These are phyloP conservation scores for Atrina japonica DNA, from an alignment of 2,888 invertebrate species.

Conservation along the genomic window DNA sequence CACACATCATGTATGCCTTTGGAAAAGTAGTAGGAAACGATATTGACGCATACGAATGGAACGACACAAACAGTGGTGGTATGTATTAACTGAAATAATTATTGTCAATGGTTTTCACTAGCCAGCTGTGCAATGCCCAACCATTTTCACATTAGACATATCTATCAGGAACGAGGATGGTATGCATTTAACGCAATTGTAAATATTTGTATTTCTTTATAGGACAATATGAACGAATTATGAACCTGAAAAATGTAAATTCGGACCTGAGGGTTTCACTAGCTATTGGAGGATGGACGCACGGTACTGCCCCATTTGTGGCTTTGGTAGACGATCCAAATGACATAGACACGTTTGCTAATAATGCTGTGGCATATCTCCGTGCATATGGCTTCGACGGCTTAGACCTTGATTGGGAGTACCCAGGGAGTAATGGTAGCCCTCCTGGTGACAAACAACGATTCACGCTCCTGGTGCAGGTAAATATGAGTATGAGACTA, in stretches of 20 bases:
- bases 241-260: slow-evolving; percentile 27
- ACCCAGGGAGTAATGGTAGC: slow-evolving; percentile 83
- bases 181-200: too few relatives aligned
- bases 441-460: slow-evolving; percentile 61
- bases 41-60: slow-evolving; percentile 94
- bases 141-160: neutral
- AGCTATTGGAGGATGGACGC: slow-evolving; percentile 96
- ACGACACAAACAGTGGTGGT: slow-evolving; percentile 84
- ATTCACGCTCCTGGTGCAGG: slow-evolving; percentile 53
- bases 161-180: too few relatives aligned
- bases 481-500: slow-evolving; percentile 8
- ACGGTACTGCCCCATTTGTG: slow-evolving; percentile 85
- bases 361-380: slow-evolving; percentile 44
- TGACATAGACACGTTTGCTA: slow-evolving; percentile 31
- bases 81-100: too few relatives aligned
- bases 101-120: slow-evolving; percentile 86
- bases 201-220: neutral
- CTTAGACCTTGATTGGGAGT: slow-evolving; percentile 95
- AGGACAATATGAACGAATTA: slow-evolving; percentile 21
- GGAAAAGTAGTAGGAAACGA: slow-evolving; percentile 98
- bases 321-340: slow-evolving; percentile 36
- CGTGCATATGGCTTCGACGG: slow-evolving; percentile 87
- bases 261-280: slow-evolving; percentile 89
- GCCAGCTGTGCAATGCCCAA: too few relatives aligned
- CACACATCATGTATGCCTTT: slow-evolving; percentile 97